Evolutionary conservation across 2,888 invertebrate species (phyloP), one percentile per base, ranked within the genome.

Genomic region (Calliopum simillimum): DNA sequence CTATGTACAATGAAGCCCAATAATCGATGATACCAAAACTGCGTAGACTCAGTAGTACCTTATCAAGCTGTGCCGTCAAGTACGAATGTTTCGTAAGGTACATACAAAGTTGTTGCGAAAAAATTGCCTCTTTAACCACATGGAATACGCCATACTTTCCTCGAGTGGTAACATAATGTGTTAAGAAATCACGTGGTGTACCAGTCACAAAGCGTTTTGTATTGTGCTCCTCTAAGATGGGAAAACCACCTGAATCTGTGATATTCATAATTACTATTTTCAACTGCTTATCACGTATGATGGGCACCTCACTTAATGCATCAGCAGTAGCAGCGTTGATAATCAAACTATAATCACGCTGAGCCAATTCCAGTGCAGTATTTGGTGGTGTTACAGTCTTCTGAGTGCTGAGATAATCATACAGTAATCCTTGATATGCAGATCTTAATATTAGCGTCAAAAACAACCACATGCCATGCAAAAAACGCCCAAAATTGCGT

Each of bases 11-110:
- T 2, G 56, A 56, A 0, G 74, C 72, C 78, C 78, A 79, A 16
- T 73, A 51, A n/a, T 78, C 66, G 14, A 79, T 76, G 46, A 79
- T 63, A 6, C 78, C 79, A 23, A 73, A 74, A 59, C 68, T 73
- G 8, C 70, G 25, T 8, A 78, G 53, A 5, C 69, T 63, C 46
- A 62, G 23, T 8, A 79, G 59, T 21, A 76, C 49, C 21, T 49
- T 19, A 73, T 78, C 51, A 53, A 79, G 70, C 0, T 61, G 33
- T 1, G 13, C 14, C 1, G 67, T 62, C 25, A 78, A 55, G 67
- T 70, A 78, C 1, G 78, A 79, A 51, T 79, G 78, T 55, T 79
- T 79, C 0, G 76, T 72, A 23, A 75, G 77, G 67, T 78, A 78
- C 4, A 76, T 51, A 21, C 76, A 76, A 6, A 77, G 59, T 12